phyloP scores from a whole-genome alignment of 1,140 invertebrate species.

The Zaprionus taronus region DNA sequence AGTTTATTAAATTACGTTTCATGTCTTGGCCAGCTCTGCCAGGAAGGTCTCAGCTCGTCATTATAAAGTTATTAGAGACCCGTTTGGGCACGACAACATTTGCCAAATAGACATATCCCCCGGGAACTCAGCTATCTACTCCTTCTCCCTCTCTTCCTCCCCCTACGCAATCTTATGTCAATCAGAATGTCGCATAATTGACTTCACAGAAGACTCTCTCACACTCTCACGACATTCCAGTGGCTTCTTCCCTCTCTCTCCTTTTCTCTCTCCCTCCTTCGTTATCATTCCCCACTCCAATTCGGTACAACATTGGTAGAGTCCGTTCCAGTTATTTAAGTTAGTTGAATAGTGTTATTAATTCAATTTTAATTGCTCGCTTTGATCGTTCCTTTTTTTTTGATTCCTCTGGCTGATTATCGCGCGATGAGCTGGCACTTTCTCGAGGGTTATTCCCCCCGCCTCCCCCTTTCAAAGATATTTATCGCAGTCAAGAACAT shows the following conservation, averaged over 20 bases:
- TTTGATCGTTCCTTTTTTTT: conserved; percentile 14
- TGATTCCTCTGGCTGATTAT: conserved; percentile 22
- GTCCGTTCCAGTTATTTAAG: conserved; percentile 22
- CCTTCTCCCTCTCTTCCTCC: neutral
- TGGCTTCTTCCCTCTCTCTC: neutral
- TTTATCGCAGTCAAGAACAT: conserved; percentile 35
- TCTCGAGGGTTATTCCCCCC: conserved; percentile 10
- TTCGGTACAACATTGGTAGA: neutral
- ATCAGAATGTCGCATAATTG: conserved; percentile 43
- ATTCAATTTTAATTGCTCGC: conserved; percentile 74
- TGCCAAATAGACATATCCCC: conserved; percentile 14
- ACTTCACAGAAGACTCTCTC: conserved; percentile 13
- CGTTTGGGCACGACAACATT: conserved; percentile 38
- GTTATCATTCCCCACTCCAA: neutral
- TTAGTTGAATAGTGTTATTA: conserved; percentile 51
- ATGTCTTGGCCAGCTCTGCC: conserved; percentile 45
- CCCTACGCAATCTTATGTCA: conserved; percentile 22
- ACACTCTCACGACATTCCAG: neutral
- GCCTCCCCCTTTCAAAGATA: conserved; percentile 9
- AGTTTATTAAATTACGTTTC: conserved; percentile 78
- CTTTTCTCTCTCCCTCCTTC: neutral
- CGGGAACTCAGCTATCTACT: neutral
- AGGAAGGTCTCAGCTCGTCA: conserved; percentile 62
- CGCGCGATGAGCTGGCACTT: conserved; percentile 44
- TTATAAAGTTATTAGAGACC: conserved; percentile 78